These are phyloP conservation scores for Battus philenor DNA, from an alignment of 1,140 invertebrate genomes.

Conservation along the genomic window DNA sequence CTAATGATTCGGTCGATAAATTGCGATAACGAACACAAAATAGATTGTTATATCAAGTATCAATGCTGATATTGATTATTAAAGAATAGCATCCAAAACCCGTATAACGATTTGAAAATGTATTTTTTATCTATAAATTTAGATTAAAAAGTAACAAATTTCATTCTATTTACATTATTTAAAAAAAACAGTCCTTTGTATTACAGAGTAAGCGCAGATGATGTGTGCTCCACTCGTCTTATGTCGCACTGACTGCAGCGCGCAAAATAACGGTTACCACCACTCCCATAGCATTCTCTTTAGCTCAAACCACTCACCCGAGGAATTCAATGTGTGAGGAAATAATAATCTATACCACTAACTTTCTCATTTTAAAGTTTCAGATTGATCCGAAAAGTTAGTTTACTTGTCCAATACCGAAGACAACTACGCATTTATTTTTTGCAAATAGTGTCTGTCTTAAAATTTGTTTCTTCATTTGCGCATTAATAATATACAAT, in stretches of 20 bases:
- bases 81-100: neutral
- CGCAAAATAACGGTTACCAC: constrained; percentile 10
- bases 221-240: neutral
- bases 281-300: constrained; percentile 8
- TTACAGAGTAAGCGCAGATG: neutral
- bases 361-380: no score
- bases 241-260: constrained; percentile 5
- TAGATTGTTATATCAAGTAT: constrained; percentile 8
- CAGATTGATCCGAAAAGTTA: no score
- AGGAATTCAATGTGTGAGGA: no score
- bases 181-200: neutral
- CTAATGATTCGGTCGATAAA: neutral
- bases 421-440: no score
- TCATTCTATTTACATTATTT: neutral
- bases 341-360: no score
- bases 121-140: neutral
- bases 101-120: no score
- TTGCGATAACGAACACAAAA: constrained; percentile 6
- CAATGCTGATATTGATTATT: constrained; percentile 1
- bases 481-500: no score
- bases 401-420: no score
- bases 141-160: neutral
- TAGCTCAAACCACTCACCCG: neutral
- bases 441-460: no score
- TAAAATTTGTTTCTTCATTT: no score